Conservation (phyloP, 2,113 vertebrate genomes). For the Stegostoma tigrinum region DNA sequence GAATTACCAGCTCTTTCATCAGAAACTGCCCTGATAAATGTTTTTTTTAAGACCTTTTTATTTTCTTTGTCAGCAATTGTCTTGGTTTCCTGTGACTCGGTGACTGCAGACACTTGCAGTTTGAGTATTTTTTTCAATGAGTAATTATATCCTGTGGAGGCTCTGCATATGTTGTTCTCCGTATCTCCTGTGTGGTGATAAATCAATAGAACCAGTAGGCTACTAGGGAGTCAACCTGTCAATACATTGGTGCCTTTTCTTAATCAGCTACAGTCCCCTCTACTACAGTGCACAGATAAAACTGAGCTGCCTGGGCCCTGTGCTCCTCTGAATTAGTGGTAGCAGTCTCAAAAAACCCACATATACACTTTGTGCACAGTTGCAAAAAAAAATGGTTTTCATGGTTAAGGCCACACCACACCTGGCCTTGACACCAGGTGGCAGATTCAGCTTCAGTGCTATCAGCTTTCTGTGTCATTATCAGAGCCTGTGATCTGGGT, state of each 20-base stretch:
- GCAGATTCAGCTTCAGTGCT: neutral
- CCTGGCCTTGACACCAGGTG: neutral
- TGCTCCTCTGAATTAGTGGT: neutral
- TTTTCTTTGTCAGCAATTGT: slow-evolving; percentile 28
- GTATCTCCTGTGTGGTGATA: neutral
- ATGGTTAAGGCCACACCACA: neutral
- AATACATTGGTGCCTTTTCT: neutral
- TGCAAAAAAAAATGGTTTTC: neutral
- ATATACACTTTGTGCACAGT: neutral
- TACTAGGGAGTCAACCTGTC: neutral
- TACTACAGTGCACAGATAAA: neutral
- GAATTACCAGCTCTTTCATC: neutral
- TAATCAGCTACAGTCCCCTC: neutral
- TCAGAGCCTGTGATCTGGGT: neutral
- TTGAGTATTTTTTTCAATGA: neutral
- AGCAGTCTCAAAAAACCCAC: neutral
- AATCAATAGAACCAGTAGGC: neutral
- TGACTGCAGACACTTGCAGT: neutral
- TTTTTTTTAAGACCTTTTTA: neutral
- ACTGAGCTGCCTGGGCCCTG: neutral
- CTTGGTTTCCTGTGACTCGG: slow-evolving; percentile 33
- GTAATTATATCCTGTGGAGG: neutral
- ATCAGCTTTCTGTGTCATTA: neutral
- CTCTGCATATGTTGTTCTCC: neutral
- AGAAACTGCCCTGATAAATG: neutral